Conservation (phyloP, 2,888 invertebrate genomes). For the Matsumyia berberina region DNA sequence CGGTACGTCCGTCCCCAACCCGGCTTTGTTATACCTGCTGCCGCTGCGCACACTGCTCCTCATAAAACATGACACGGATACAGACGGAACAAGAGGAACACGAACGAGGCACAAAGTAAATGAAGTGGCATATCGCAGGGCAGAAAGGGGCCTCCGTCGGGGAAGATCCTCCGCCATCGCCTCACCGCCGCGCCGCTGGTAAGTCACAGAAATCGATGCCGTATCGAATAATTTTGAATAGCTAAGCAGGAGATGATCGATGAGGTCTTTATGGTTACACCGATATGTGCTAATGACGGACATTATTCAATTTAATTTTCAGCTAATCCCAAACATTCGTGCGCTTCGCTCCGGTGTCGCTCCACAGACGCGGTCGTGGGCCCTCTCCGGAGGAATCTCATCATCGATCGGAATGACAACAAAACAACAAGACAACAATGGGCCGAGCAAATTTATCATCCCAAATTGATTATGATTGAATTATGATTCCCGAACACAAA, state of each 20-base stretch:
- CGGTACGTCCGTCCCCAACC: slow-evolving; percentile 2
- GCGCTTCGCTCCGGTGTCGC: slow-evolving; percentile 25
- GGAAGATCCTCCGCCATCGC: slow-evolving; percentile 20
- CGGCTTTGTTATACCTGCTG: slow-evolving; percentile 24
- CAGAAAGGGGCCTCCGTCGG: slow-evolving; percentile 30
- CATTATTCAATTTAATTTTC: slow-evolving; percentile 76
- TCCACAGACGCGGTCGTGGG: slow-evolving; percentile 15
- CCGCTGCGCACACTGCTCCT: slow-evolving; percentile 31
- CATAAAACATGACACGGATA: slow-evolving; percentile 65
- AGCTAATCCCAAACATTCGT: slow-evolving; percentile 71
- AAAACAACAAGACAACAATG: slow-evolving; percentile 76
- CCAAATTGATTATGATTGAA: slow-evolving; percentile 76
- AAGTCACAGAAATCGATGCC: slow-evolving; percentile 61
- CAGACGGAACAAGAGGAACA: slow-evolving; percentile 41
- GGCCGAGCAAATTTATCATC: slow-evolving; percentile 72
- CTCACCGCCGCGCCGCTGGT: not conserved
- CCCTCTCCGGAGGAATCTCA: slow-evolving; percentile 61
- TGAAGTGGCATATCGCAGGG: slow-evolving; percentile 65
- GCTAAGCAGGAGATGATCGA: slow-evolving; percentile 75
- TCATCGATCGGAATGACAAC: slow-evolving; percentile 75
- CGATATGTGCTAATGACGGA: slow-evolving; percentile 77
- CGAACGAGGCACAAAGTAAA: slow-evolving; percentile 62
- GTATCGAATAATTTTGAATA: slow-evolving; percentile 74
- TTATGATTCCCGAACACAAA: slow-evolving; percentile 64
- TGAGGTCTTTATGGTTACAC: slow-evolving; percentile 76